phyloP scores from a whole-genome alignment of 2,888 invertebrate genomes.

The Physocephala rufipes region DNA sequence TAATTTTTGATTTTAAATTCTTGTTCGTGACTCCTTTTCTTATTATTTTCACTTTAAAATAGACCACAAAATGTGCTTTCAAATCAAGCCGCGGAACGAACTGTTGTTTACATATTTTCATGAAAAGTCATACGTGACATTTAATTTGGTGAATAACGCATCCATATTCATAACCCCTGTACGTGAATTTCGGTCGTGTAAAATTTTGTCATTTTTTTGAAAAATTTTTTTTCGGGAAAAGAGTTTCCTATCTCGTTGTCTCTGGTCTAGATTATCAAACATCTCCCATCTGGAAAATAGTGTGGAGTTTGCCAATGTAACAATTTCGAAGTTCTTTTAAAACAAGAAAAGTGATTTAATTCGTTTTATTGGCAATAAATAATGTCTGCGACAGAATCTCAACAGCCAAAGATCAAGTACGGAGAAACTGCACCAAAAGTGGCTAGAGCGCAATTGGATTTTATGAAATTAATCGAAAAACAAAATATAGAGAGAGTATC shows the following conservation, averaged over 20 bases:
- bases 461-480: slow-evolving; percentile 81
- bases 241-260: slow-evolving; percentile 12
- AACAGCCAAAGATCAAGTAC: slow-evolving; percentile 61
- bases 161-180: no score
- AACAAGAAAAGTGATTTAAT: not conserved
- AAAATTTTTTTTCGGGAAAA: not conserved
- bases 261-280: not conserved
- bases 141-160: no score
- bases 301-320: not conserved
- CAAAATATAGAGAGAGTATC: slow-evolving; percentile 79
- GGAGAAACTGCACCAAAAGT: slow-evolving; percentile 64
- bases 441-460: slow-evolving; percentile 75
- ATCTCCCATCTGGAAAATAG: not conserved
- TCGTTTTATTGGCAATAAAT: slow-evolving; percentile 37
- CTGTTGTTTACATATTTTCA: no score
- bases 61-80: no score
- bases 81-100: no score
- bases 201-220: no score
- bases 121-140: no score
- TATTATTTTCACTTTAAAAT: no score
- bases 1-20: no score
- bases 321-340: slow-evolving; percentile 16
- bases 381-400: slow-evolving; percentile 57
- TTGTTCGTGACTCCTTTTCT: no score
- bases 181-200: no score